Percentiles rank a stretch among this genome's conserved stretches.
phyloP scores from a whole-genome alignment of 2,113 vertebrate genomes.

The Crotophaga sulcirostris region DNA sequence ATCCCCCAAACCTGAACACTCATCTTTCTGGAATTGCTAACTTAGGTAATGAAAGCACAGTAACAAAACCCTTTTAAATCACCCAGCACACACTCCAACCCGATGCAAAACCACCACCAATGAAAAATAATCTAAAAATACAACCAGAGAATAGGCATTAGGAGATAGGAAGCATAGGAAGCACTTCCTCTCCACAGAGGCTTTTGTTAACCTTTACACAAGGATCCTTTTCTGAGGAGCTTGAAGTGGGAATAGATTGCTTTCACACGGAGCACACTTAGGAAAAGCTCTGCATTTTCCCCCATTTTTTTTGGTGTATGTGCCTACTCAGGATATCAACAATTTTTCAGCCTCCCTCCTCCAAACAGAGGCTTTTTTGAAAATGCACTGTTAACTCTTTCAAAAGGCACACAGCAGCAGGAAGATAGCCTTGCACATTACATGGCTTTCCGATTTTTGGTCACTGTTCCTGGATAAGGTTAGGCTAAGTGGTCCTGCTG shows the following conservation, averaged over 20 bases:
- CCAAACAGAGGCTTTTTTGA: background rate
- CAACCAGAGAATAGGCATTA: background rate
- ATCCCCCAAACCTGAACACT: background rate
- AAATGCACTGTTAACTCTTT: background rate
- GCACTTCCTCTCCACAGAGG: background rate
- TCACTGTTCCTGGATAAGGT: slow-evolving; percentile 19
- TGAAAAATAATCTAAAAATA: slow-evolving; percentile 26
- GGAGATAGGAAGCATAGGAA: slow-evolving; percentile 50
- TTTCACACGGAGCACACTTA: background rate
- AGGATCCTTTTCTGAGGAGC: background rate
- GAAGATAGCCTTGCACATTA: background rate
- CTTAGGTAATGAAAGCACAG: background rate
- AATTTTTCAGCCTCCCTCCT: background rate
- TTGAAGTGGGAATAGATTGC: background rate
- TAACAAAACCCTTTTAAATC: background rate
- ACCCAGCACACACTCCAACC: background rate
- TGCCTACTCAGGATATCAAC: background rate
- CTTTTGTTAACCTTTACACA: slow-evolving; percentile 1
- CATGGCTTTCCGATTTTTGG: background rate
- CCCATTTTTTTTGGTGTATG: background rate
- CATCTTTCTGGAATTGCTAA: background rate
- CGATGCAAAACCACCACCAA: background rate
- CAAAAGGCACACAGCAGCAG: background rate
- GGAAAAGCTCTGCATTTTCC: background rate
- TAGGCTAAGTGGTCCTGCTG: slow-evolving; percentile 30